Base-by-base conservation (phyloP, 2,113 vertebrate species). In the Charina bottae region DNA sequence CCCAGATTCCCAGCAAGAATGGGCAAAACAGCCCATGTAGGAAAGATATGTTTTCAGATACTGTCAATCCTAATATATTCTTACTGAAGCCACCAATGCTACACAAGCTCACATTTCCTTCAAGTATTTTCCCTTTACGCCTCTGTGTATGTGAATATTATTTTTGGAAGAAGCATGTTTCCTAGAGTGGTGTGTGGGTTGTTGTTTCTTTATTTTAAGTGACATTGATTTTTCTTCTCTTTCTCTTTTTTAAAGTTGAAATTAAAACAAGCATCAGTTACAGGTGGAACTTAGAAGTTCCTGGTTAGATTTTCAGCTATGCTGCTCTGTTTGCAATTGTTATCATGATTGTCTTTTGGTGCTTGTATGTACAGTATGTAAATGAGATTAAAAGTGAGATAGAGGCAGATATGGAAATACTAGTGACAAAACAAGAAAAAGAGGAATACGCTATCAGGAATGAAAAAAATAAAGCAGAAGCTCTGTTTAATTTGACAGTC, bases 311-410 rank as follows among this genome's bases (percentile, higher is more conserved):
- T 91, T 88, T 54, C 56, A 68, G 93, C 89, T 26, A 6, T 89
- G 1, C 60, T 64, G n/a, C 2, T 0, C 53, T 15, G 26, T 85
- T 53, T 60, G 21, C 10, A 59, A 6, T 24, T 78, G 33, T 92
- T 54, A 58, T 88, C 0, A 1, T 24, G 90, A 89, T 91, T 89
- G 64, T 89, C 24, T 92, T 93, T 91, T 23, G 83, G 62, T 92
- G 64, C 68, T 95, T 26, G 55, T 91, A 68, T 87, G 21, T 91
- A n/a, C n/a, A n/a, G n/a, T n/a, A 33, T 89, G 59, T 93, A 95
- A 94, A 94, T 93, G 90, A 78, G 56, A 92, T 95, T 88, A 89
- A 90, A 93, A 96, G 89, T 93, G 93, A 93, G 91, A 96, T 94
- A 88, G 54, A 21, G 10, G 83, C 78, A 89, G 94, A 94, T 0